phyloP scores from a whole-genome alignment of 2,113 vertebrate genomes.

The Laterallus jamaicensis region DNA sequence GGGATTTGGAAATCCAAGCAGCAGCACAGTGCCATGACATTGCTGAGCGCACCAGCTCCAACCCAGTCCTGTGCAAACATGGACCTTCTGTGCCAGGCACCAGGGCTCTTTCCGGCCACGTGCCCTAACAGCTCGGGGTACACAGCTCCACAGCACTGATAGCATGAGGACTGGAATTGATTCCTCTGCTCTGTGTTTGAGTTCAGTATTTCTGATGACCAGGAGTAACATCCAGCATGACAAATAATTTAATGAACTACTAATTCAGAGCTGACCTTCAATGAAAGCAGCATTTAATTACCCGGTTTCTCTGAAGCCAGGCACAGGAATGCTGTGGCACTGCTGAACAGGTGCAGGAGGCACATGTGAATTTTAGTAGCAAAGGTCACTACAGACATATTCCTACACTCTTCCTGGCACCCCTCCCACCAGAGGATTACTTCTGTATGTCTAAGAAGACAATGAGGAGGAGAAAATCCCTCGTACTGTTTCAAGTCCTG shows the following conservation, averaged over 20 bases:
- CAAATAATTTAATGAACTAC: constrained; percentile 56
- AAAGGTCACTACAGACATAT: constrained; percentile 26
- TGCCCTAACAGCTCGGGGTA: neutral
- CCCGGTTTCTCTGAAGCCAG: constrained; percentile 28
- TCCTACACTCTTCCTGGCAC: neutral
- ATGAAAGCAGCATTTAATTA: constrained; percentile 43
- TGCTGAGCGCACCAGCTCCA: neutral
- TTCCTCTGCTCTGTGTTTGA: neutral
- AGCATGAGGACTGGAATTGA: neutral
- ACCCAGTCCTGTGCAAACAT: neutral
- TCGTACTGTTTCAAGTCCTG: neutral
- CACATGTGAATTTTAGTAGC: constrained; percentile 26
- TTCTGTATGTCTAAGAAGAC: neutral
- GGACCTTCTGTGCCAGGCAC: neutral
- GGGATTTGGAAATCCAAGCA: neutral
- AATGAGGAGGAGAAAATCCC: neutral
- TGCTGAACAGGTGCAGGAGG: constrained; percentile 22
- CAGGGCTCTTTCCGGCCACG: neutral
- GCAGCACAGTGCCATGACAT: neutral
- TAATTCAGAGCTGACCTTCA: constrained; percentile 47
- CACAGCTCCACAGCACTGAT: neutral
- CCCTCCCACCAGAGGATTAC: neutral
- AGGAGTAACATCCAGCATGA: constrained; percentile 24
- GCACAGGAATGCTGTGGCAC: constrained; percentile 17
- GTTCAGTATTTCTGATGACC: neutral